Percentiles rank a stretch among this genome's conserved stretches.
phyloP scores from a whole-genome alignment of 2,888 invertebrate species.

The Mellilla xanthometata region DNA sequence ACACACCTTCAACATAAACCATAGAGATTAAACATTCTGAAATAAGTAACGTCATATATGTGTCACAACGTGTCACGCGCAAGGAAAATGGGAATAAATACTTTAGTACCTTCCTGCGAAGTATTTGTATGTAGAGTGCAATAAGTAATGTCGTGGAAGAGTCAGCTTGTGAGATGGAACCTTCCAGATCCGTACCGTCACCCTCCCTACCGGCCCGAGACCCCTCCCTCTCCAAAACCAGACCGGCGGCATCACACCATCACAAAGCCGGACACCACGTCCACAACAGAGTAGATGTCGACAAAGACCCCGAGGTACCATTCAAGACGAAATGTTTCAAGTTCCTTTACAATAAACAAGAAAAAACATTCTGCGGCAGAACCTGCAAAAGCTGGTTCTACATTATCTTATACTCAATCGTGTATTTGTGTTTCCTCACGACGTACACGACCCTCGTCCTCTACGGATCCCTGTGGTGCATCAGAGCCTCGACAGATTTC shows the following conservation, averaged over 20 bases:
- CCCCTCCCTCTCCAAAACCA: conserved; percentile 17
- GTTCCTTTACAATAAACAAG: conserved; percentile 49
- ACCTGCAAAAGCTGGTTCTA: conserved; percentile 54
- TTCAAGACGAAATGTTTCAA: conserved; percentile 33
- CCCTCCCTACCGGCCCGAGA: conserved; percentile 11
- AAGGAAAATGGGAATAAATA: too few species aligned
- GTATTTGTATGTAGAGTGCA: background rate
- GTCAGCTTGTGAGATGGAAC: conserved; percentile 6
- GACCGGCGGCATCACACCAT: conserved; percentile 16
- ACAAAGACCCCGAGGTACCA: conserved; percentile 11
- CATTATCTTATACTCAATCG: conserved; percentile 51
- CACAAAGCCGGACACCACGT: background rate
- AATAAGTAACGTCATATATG: too few species aligned
- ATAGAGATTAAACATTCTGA: too few species aligned
- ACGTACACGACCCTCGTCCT: conserved; percentile 57
- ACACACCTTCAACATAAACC: too few species aligned
- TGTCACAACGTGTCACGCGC: too few species aligned
- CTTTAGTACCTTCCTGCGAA: background rate
- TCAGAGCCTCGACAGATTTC: conserved; percentile 42
- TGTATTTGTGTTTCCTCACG: conserved; percentile 58
- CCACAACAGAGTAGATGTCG: conserved; percentile 1
- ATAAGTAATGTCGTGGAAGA: conserved; percentile 7
- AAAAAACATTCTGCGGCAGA: conserved; percentile 48
- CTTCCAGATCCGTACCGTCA: conserved; percentile 1
- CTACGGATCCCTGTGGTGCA: conserved; percentile 44